phyloP scores from a whole-genome alignment of 2,797 vertebrate genomes.

The Serranus cabrilla region DNA sequence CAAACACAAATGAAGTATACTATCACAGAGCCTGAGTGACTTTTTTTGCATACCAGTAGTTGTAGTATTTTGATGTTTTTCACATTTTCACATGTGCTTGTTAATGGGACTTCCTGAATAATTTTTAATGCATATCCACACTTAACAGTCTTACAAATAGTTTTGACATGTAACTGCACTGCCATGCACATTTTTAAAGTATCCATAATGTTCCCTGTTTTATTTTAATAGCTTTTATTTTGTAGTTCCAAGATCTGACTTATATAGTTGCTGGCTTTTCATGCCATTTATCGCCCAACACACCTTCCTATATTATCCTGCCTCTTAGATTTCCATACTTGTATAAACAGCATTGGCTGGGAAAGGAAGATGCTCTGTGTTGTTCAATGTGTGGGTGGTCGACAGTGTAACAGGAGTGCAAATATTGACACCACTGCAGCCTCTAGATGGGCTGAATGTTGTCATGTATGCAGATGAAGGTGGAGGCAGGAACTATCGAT shows the following conservation, averaged over 20 bases:
- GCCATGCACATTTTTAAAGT: background rate
- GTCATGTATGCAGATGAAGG: constrained; percentile 67
- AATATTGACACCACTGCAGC: constrained; percentile 60
- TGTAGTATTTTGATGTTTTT: background rate
- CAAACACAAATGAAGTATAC: background rate
- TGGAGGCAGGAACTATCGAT: constrained; percentile 60
- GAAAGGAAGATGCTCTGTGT: constrained; percentile 28
- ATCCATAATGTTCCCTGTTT: background rate
- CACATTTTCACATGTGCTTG: background rate
- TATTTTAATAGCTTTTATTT: background rate
- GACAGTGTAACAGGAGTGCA: constrained; percentile 55
- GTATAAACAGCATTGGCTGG: constrained; percentile 40
- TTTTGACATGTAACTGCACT: background rate
- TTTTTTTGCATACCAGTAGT: background rate
- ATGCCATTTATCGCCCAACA: constrained; percentile 37
- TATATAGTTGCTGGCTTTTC: background rate
- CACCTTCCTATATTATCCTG: constrained; percentile 26
- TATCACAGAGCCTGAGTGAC: background rate
- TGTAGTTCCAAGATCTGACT: constrained; percentile 17
- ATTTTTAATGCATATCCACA: background rate
- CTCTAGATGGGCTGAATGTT: constrained; percentile 52
- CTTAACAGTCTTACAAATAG: background rate
- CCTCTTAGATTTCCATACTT: constrained; percentile 34
- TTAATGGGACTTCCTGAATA: background rate
- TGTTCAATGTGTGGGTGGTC: constrained; percentile 63